Percentiles rank a stretch among this genome's conserved stretches.
phyloP scores from a whole-genome alignment of 2,797 vertebrate species.

The Phyllotis vaccarum region DNA sequence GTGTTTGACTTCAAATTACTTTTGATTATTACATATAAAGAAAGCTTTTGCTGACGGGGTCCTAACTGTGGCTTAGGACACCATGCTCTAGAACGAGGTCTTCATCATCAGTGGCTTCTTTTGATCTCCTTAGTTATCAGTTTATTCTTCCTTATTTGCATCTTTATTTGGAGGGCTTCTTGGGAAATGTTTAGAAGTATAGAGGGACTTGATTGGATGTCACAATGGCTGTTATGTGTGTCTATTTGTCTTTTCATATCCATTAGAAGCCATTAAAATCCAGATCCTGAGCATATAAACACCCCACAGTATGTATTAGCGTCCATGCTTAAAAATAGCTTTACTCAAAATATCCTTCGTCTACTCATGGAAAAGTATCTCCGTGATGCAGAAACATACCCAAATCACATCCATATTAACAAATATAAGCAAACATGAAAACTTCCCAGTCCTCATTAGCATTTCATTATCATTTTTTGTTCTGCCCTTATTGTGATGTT shows the following conservation, averaged over 20 bases:
- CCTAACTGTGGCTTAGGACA: background rate
- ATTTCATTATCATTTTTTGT: background rate
- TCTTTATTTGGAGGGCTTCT: background rate
- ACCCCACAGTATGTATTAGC: background rate
- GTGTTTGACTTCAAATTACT: background rate
- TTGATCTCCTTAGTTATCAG: background rate
- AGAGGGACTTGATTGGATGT: background rate
- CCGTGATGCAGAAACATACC: background rate
- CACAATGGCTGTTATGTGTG: background rate
- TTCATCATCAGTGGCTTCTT: background rate
- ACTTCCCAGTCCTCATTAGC: background rate
- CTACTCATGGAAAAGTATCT: background rate
- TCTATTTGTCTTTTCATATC: background rate
- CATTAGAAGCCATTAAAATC: background rate
- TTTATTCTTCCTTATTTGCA: background rate
- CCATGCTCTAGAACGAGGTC: background rate
- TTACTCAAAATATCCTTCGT: background rate
- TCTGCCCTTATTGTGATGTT: background rate
- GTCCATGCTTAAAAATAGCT: background rate
- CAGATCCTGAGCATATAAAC: background rate
- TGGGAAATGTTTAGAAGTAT: slow-evolving; percentile 10
- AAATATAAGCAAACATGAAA: background rate
- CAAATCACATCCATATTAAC: background rate
- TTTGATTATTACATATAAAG: background rate
- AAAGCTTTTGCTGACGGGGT: no score